Percentiles rank a stretch among this genome's conserved stretches.
phyloP scores from a whole-genome alignment of 2,113 vertebrate species.

The Lates calcarifer region DNA sequence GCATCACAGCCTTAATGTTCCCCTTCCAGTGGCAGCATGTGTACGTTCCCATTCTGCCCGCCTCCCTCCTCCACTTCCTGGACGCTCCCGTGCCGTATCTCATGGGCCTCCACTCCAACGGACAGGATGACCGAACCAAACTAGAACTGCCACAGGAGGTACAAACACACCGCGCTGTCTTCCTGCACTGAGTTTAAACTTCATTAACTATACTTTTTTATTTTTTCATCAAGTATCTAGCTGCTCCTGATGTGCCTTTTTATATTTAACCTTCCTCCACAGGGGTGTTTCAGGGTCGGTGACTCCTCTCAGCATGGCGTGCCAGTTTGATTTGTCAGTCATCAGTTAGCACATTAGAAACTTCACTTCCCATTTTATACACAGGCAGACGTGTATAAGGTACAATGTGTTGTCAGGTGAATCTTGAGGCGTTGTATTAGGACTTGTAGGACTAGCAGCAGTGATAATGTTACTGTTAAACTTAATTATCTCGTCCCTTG shows the following conservation, averaged over 20 bases:
- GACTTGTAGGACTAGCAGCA: not conserved
- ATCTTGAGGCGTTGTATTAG: not conserved
- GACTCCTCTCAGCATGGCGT: not conserved
- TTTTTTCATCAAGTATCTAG: slow-evolving; percentile 1
- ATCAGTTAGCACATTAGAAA: slow-evolving; percentile 10
- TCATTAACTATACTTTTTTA: too few species aligned
- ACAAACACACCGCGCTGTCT: not conserved
- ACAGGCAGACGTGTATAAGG: not conserved
- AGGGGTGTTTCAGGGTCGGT: not conserved
- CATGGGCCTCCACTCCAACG: slow-evolving; percentile 98
- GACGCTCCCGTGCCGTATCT: slow-evolving; percentile 98
- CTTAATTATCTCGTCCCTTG: not conserved
- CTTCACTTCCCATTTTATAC: not conserved
- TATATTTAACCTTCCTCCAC: slow-evolving; percentile 3
- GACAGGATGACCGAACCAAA: slow-evolving; percentile 94
- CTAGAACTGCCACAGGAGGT: slow-evolving; percentile 97
- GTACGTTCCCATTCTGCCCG: slow-evolving; percentile 98
- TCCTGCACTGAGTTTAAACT: not conserved
- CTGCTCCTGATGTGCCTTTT: slow-evolving; percentile 18
- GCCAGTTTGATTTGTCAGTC: not conserved
- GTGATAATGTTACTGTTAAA: not conserved
- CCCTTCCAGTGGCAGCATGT: slow-evolving; percentile 99
- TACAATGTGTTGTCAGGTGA: not conserved
- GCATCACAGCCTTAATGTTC: slow-evolving; percentile 96
- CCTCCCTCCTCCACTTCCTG: slow-evolving; percentile 96